Percentiles rank a stretch among this genome's conserved stretches.
These are phyloP conservation scores for Cotesia chilonis DNA, from an alignment of 1,140 invertebrate species.

Conservation along the genomic window DNA sequence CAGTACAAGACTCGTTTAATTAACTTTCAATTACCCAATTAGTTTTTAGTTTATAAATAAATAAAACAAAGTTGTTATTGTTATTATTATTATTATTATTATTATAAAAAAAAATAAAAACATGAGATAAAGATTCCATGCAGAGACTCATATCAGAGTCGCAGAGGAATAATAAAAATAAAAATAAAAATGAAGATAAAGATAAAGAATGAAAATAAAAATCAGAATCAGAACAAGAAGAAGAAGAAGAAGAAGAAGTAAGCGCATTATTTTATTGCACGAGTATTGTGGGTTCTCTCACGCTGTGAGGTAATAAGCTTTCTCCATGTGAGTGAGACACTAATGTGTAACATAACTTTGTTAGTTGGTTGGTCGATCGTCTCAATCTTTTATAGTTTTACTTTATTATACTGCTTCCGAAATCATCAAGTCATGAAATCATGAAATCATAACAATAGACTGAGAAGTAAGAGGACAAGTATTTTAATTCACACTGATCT, in stretches of 20 bases:
- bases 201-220: slow-evolving; percentile 11
- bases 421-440: no score
- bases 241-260: neutral
- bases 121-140: neutral
- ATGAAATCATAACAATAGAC: no score
- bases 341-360: slow-evolving; percentile 21
- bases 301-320: slow-evolving; percentile 61
- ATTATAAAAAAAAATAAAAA: neutral
- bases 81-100: neutral
- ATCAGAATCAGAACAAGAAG: slow-evolving; percentile 18
- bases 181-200: neutral
- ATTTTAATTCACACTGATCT: neutral
- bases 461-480: no score
- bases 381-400: slow-evolving; percentile 47
- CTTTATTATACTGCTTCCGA: neutral
- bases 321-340: slow-evolving; percentile 44
- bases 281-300: slow-evolving; percentile 50
- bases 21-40: slow-evolving; percentile 61
- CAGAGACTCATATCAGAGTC: no score
- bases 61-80: neutral
- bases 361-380: neutral
- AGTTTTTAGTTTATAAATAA: slow-evolving; percentile 43
- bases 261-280: slow-evolving; percentile 29
- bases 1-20: slow-evolving; percentile 48
- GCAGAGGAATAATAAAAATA: slow-evolving; percentile 19